Percentiles rank a stretch among this genome's conserved stretches.
Evolutionary conservation across 2,888 invertebrate genomes (phyloP).

Genomic region (Hemistola chrysoprasaria): DNA sequence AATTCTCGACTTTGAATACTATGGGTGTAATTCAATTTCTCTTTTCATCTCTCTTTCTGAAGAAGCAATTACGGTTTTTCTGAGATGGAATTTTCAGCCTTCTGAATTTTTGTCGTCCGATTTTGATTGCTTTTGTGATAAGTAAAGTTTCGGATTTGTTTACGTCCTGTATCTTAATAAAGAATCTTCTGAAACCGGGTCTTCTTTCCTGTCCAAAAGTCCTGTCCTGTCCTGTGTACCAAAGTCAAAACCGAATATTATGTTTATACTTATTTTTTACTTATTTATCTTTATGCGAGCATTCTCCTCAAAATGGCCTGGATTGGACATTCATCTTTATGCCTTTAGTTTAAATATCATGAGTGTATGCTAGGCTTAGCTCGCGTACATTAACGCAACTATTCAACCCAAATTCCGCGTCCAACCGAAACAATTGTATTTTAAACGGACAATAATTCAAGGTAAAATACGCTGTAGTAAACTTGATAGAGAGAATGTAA

Average conservation of each 20-base stretch:
- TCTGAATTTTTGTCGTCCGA: constrained; percentile 20
- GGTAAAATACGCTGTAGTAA: constrained; percentile 4
- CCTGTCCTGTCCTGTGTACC: no score
- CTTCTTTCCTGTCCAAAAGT: no score
- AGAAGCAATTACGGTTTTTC: constrained; percentile 21
- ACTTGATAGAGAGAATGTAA: no score
- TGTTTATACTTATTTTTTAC: no score
- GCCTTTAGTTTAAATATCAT: no score
- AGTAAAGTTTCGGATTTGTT: neutral
- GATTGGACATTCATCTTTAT: no score
- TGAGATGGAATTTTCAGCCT: constrained; percentile 30
- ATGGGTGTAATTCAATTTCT: constrained; percentile 59
- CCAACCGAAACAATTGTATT: constrained; percentile 41
- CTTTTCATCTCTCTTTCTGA: constrained; percentile 49
- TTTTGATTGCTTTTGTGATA: constrained; percentile 2
- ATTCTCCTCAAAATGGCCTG: no score
- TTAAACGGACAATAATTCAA: constrained; percentile 60
- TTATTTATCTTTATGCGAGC: no score
- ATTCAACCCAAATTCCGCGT: constrained; percentile 27
- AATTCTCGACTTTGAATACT: constrained; percentile 53
- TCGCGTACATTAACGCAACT: constrained; percentile 30
- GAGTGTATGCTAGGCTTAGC: no score
- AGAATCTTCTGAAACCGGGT: no score
- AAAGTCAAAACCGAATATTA: no score
- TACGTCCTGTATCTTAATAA: no score